Percentiles rank a stretch among this genome's conserved stretches.
Conservation (phyloP, 2,113 vertebrate genomes). For the Oreochromis tanganicae region DNA sequence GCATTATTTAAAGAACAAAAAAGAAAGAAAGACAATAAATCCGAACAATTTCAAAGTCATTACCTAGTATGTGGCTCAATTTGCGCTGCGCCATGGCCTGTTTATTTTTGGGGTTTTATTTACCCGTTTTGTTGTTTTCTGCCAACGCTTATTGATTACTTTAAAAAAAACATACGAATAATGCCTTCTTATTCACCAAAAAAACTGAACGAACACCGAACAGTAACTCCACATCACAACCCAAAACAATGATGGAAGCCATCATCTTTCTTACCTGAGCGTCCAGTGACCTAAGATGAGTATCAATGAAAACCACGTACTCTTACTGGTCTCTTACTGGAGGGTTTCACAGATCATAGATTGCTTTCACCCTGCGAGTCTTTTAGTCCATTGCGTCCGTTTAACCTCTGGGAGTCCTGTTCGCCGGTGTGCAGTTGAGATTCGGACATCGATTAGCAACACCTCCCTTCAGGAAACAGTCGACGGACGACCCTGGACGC, state of each 20-base stretch:
- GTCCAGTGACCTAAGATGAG: neutral
- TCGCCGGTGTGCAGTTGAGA: neutral
- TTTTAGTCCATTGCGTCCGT: constrained; percentile 49
- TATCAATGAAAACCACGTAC: neutral
- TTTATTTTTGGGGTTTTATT: neutral
- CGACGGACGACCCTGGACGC: constrained; percentile 70
- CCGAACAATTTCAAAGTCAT: neutral
- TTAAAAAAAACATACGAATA: neutral
- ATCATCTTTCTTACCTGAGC: constrained; percentile 21
- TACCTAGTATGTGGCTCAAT: neutral
- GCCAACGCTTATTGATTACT: neutral
- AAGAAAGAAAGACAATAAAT: neutral
- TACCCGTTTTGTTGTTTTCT: rapidly evolving
- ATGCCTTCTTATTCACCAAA: neutral
- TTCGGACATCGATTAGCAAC: constrained; percentile 51
- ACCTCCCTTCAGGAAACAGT: constrained; percentile 86
- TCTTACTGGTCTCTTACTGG: neutral
- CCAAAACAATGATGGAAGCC: neutral
- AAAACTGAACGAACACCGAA: neutral
- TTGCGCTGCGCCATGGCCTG: neutral
- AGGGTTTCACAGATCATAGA: neutral
- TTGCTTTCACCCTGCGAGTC: neutral
- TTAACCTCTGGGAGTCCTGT: neutral
- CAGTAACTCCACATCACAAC: neutral
- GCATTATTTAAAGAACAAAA: neutral